Evolutionary conservation across 2,888 invertebrate species (phyloP), one percentile per base, ranked within the genome.

Genomic region (Meteorus colon): DNA sequence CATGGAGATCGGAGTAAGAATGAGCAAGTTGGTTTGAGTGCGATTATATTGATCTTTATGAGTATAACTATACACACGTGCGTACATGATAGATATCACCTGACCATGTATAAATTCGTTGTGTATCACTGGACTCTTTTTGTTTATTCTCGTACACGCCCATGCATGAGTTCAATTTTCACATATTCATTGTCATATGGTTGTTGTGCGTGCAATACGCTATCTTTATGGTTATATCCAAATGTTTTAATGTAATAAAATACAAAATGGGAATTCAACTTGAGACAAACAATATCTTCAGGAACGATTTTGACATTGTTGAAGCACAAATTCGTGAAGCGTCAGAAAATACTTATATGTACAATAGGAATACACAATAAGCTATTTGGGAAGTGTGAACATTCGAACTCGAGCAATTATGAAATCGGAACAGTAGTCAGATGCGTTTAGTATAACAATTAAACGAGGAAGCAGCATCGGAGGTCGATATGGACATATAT

Each of bases 61-160:
- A 74, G 62, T 73, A 77, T 69, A 70, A 71, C 59, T 72, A 69
- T 71, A 67, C 75, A 77, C 76, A 76, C 74, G 74, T 59, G 69
- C n/a, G 68, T 72, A 78, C 70, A 78, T 76, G 80, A 80, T 81
- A 78, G 79, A 80, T 81, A 81, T 79, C 81, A 79, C 75, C 77
- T 75, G 79, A 81, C 78, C 81, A 81, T 81, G 80, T 16, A 60
- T 78, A 76, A 80, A 81, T 75, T 81, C 76, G 81, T 81, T 79
- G 82, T 80, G 81, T 79, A 81, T 81, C 75, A 73, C 73, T 14
- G 69, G 70, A 34, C 59, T 66, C 67, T 72, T 62, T 76, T 78
- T 75, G 77, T 77, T 76, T 75, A 59, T 69, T 73, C 41, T 69
- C 74, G 74, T 67, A 67, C 60, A 63, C 75, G 77, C 27, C 6